Base-by-base conservation (phyloP, 2,888 invertebrate species). In the Anagyrus pseudococci region DNA sequence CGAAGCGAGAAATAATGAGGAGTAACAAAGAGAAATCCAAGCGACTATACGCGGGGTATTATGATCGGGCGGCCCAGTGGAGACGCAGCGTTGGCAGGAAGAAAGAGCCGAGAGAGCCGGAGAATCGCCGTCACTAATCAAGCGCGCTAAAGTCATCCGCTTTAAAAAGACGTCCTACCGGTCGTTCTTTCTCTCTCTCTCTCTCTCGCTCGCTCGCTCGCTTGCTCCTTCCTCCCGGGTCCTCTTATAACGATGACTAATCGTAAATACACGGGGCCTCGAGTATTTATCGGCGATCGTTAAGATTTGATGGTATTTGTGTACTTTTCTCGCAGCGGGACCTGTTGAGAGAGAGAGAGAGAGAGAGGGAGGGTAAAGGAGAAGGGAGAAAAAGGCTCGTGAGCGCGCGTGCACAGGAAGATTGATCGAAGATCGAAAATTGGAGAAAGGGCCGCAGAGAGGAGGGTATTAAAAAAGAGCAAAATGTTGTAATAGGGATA, bases 171-270 rank as follows among this genome's bases (percentile, higher is more conserved):
- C 37, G 7, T 19, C n/a, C 10, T 10, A 15, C 15, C 17, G 52
- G 17, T 54, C 49, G 44, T 13, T 25, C 44, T 44, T 29, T 22
- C n/a, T n/a, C n/a, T n/a, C n/a, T n/a, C n/a, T n/a, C n/a, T n/a
- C n/a, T n/a, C n/a, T n/a, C n/a, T n/a, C n/a, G n/a, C n/a, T n/a
- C n/a, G n/a, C n/a, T n/a, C n/a, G n/a, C n/a, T n/a, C n/a, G n/a
- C n/a, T n/a, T n/a, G 37, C 47, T 53, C 26, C 17, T 8, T 23
- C 29, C 7, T 20, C 22, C 19, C 23, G 15, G 26, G 59, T 55
- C 55, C 54, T 22, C 49, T 62, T 62, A 52, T 62, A 62, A 62
- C 62, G 58, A 62, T 62, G 62, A 62, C 62, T 62, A 62, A 62
- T 62, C 62, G 57, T 58, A 62, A 62, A 62, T 53, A 44, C 55